A percentile compares a stretch with the other conserved stretches of the same genome.
Evolutionary conservation across 2,888 invertebrate genomes (phyloP).

Genomic region (Drosophila colorata): DNA sequence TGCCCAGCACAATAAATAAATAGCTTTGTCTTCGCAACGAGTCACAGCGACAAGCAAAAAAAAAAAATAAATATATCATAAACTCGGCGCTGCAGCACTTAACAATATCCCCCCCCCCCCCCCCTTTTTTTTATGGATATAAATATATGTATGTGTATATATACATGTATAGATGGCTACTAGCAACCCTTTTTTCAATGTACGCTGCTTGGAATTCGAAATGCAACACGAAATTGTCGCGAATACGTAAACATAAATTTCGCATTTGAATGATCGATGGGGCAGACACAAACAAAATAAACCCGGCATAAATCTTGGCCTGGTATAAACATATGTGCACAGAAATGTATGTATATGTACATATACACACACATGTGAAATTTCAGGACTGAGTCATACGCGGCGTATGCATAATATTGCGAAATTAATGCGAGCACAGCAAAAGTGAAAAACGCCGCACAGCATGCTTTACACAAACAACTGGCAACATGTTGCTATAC

Average conservation of each 20-base stretch:
- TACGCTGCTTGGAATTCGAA: conserved; percentile 35
- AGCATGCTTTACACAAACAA: conserved; percentile 15
- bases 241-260: conserved; percentile 56
- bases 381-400: conserved; percentile 60
- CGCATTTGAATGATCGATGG: conserved; percentile 71
- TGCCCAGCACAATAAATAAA: conserved; percentile 71
- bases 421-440: conserved; percentile 53
- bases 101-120: background rate
- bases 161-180: background rate
- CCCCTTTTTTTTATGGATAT: background rate
- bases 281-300: conserved; percentile 28
- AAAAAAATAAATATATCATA: conserved; percentile 7
- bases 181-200: conserved; percentile 30
- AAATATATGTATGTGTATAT: background rate
- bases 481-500: conserved; percentile 56
- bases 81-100: conserved; percentile 13
- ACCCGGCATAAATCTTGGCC: conserved; percentile 57
- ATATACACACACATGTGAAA: conserved; percentile 13
- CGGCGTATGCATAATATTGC: conserved; percentile 63
- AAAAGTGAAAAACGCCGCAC: conserved; percentile 4
- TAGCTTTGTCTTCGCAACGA: conserved; percentile 63
- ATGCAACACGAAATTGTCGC: conserved; percentile 51
- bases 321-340: conserved; percentile 5
- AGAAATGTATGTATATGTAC: conserved; percentile 2
- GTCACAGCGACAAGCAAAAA: conserved; percentile 6